Percentiles rank a stretch among this genome's conserved stretches.
Conservation (phyloP, 1,140 invertebrate genomes). For the Panonychus citri region DNA sequence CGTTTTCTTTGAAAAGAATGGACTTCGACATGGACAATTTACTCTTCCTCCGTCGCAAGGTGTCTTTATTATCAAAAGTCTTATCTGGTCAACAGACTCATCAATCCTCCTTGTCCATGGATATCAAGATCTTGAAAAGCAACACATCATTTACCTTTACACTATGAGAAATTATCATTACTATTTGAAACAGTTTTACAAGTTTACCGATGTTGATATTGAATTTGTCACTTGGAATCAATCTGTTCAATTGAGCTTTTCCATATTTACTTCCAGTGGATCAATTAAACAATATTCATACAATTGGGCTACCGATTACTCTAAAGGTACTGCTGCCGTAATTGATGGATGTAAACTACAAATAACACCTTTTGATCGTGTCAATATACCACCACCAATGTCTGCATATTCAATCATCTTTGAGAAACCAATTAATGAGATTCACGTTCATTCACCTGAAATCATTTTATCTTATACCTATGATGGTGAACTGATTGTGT, state of each 20-base stretch:
- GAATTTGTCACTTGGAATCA: constrained; percentile 33
- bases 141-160: constrained; percentile 40
- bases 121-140: constrained; percentile 18
- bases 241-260: constrained; percentile 31
- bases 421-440: constrained; percentile 30
- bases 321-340: constrained; percentile 37
- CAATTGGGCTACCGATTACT: constrained; percentile 31
- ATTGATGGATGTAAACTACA: constrained; percentile 48
- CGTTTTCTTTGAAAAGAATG: constrained; percentile 75
- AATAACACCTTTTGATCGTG: constrained; percentile 43
- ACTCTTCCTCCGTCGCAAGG: constrained; percentile 26
- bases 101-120: constrained; percentile 41
- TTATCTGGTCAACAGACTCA: constrained; percentile 54
- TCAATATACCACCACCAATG: constrained; percentile 61
- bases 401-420: constrained; percentile 34
- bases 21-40: constrained; percentile 61
- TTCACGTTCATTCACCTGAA: constrained; percentile 14
- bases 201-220: constrained; percentile 21
- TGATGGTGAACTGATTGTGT: too few species aligned
- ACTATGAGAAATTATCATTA: constrained; percentile 66
- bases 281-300: constrained; percentile 34
- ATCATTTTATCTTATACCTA: too few species aligned
- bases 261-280: constrained; percentile 26
- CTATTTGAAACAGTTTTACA: constrained; percentile 51
- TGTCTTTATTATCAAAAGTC: constrained; percentile 23